Percentiles rank a stretch among this genome's conserved stretches.
Evolutionary conservation across 2,113 vertebrate genomes (phyloP).

Genomic region (Oncorhynchus tshawytscha): DNA sequence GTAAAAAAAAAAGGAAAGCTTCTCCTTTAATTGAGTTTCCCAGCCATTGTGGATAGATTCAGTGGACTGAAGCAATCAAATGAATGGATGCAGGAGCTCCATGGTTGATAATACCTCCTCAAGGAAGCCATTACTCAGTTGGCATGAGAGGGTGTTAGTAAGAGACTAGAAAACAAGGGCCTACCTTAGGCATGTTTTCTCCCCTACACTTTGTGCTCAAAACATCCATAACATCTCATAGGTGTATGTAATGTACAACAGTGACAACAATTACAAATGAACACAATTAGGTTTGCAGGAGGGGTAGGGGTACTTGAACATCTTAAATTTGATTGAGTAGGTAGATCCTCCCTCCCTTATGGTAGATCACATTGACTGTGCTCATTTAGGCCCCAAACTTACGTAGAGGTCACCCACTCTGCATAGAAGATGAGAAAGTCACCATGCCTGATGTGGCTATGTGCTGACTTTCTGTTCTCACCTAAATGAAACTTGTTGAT

Average conservation of each 20-base stretch:
- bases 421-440: not conserved
- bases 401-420: not conserved
- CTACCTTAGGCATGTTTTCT: no score
- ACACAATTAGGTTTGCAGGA: no score
- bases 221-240: no score
- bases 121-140: no score
- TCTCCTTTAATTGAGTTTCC: not conserved
- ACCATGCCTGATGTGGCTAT: constrained; percentile 13
- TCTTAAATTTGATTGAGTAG: no score
- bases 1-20: not conserved
- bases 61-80: not conserved
- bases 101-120: not conserved
- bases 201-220: no score
- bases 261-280: no score
- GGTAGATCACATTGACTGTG: not conserved
- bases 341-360: not conserved
- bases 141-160: no score
- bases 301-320: no score
- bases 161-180: no score
- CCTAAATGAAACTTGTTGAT: constrained; percentile 46
- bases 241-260: no score
- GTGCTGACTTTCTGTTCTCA: constrained; percentile 33
- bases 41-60: not conserved
- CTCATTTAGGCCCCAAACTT: not conserved
- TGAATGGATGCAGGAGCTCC: not conserved